Percentiles rank a stretch among this genome's conserved stretches.
These are phyloP conservation scores for Micromys minutus DNA, from an alignment of 2,113 vertebrate genomes.

Conservation along the genomic window DNA sequence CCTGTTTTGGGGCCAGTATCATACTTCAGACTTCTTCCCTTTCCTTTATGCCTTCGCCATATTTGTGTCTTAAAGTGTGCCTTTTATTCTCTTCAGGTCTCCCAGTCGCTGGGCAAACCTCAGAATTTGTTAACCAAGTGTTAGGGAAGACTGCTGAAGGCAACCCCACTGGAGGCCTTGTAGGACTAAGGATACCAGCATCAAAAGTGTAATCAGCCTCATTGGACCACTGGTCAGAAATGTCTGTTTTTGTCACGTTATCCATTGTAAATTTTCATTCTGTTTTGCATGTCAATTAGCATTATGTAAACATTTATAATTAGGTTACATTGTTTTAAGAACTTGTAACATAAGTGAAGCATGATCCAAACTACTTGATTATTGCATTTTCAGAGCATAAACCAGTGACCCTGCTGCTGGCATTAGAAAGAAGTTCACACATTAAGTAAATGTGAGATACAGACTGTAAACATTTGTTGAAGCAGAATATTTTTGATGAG, in stretches of 20 bases:
- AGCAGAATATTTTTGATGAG: slow-evolving; percentile 75
- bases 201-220: slow-evolving; percentile 91
- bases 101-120: slow-evolving; percentile 96
- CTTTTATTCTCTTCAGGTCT: slow-evolving; percentile 84
- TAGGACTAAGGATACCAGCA: slow-evolving; percentile 94
- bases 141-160: slow-evolving; percentile 97
- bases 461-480: slow-evolving; percentile 81
- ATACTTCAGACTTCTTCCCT: not conserved
- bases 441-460: slow-evolving; percentile 79
- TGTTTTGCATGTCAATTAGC: slow-evolving; percentile 94
- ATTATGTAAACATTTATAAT: slow-evolving; percentile 87
- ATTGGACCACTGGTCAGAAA: slow-evolving; percentile 75
- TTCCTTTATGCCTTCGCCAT: not conserved
- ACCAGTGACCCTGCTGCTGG: slow-evolving; percentile 83
- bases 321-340: slow-evolving; percentile 86
- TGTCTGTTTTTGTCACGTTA: slow-evolving; percentile 77
- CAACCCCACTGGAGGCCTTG: slow-evolving; percentile 97
- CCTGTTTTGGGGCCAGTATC: not conserved
- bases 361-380: slow-evolving; percentile 86
- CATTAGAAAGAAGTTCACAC: slow-evolving; percentile 73
- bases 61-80: not conserved
- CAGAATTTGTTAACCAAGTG: slow-evolving; percentile 99
- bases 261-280: slow-evolving; percentile 91
- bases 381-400: slow-evolving; percentile 87
- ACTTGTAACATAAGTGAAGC: slow-evolving; percentile 85